Evolutionary conservation across 2,797 vertebrate genomes (phyloP), one percentile per base, ranked within the genome.

Genomic region (Takifugu ocellatus): DNA sequence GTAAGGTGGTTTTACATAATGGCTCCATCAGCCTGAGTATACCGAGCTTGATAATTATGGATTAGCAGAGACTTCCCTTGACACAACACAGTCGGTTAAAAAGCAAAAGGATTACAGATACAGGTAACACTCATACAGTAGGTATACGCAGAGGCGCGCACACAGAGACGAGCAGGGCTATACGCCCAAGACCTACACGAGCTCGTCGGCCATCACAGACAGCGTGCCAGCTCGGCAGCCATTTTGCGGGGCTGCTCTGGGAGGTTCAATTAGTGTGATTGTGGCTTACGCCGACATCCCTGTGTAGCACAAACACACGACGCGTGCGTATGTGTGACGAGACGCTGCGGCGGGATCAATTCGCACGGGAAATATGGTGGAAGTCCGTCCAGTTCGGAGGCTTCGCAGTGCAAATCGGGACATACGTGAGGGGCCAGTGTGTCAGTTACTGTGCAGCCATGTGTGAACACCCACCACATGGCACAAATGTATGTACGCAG

Each of bases 171-270:
- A 3, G 45, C 47, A n/a, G 71, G 68, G 67, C 73, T 29, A 73
- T 66, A 77, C 70, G 58, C 62, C 48, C 67, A 68, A 63, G 76
- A 86, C 83, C 79, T 82, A 84, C 84, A 75, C 80, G 72, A 73
- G 75, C 70, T 61, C 4, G 84, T 87, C 87, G 79, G 86, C 88
- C 88, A 90, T 90, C 86, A 89, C 86, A 88, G 83, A 81, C 79
- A 64, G 76, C 44, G 58, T 80, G 75, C 75, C 58, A 60, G 80
- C 81, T 81, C 78, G 81, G 87, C 88, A 82, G 87, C 88, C 88
- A 90, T 89, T 90, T 90, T 90, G 85, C 75, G 81, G 72, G 71
- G 77, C 73, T 83, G 83, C 83, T 80, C 79, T 74, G 78, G 77
- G 85, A 87, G 82, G 78, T 82, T 84, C 84, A 85, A 82, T 88